Percentiles rank a stretch among this genome's conserved stretches.
These are phyloP conservation scores for Siphlonurus alternatus DNA, from an alignment of 2,888 invertebrate genomes.

Conservation along the genomic window DNA sequence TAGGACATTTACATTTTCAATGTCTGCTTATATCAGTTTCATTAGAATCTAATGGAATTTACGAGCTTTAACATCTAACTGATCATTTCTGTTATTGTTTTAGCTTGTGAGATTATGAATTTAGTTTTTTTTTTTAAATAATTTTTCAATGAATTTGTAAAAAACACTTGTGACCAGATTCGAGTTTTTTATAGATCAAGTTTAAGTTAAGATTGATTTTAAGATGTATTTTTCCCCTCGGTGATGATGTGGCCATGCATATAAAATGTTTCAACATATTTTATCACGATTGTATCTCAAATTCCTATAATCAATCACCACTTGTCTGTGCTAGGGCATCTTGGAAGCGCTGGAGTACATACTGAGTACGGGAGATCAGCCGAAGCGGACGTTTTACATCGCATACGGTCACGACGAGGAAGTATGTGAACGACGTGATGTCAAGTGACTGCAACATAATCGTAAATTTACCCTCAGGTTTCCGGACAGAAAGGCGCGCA, in stretches of 20 bases:
- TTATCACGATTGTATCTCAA: too few relatives aligned
- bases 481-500: slow-evolving; percentile 26
- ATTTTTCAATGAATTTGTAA: too few relatives aligned
- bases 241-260: too few relatives aligned
- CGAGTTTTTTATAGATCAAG: too few relatives aligned
- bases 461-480: too few relatives aligned
- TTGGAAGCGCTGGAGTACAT: slow-evolving; percentile 28
- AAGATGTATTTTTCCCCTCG: too few relatives aligned
- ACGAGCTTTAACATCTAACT: neutral
- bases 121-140: neutral
- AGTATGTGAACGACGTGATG: slow-evolving; percentile 20
- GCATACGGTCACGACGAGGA: slow-evolving; percentile 36
- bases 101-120: neutral
- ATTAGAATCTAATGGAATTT: neutral
- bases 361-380: slow-evolving; percentile 23
- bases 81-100: slow-evolving; percentile 2
- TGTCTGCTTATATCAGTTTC: neutral
- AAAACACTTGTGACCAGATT: too few relatives aligned
- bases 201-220: too few relatives aligned
- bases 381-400: slow-evolving; percentile 28
- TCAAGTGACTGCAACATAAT: too few relatives aligned
- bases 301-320: too few relatives aligned
- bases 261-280: too few relatives aligned
- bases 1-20: too few relatives aligned
- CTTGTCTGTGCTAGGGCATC: slow-evolving; percentile 23